These are phyloP conservation scores for Myotis daubentonii DNA, from an alignment of 2,797 vertebrate species.

Conservation along the genomic window DNA sequence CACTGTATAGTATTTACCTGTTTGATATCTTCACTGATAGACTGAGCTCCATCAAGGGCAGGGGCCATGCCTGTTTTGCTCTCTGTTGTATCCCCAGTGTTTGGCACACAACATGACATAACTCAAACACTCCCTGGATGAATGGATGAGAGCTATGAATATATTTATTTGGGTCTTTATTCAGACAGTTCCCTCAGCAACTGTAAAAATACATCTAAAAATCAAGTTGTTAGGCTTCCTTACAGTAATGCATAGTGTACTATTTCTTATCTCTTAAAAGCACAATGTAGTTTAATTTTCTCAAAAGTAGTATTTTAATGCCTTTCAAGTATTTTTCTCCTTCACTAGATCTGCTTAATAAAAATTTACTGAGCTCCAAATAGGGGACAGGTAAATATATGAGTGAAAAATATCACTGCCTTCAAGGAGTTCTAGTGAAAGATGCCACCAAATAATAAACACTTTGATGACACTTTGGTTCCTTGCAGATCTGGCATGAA, in stretches of 20 bases:
- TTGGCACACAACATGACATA: neutral
- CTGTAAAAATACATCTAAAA: neutral
- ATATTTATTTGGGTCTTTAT: slow-evolving; percentile 1
- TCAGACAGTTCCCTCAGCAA: neutral
- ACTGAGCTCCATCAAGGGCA: neutral
- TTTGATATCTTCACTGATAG: neutral
- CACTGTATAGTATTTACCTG: neutral
- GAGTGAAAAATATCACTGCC: neutral
- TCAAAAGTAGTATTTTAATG: neutral
- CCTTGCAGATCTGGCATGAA: neutral
- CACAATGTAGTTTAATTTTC: neutral
- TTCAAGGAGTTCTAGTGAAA: slow-evolving; percentile 1
- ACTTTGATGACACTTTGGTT: neutral
- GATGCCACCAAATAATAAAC: neutral
- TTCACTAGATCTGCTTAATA: slow-evolving; percentile 4
- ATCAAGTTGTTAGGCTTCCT: neutral
- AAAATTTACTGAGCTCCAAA: neutral
- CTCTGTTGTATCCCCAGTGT: neutral
- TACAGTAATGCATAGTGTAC: neutral
- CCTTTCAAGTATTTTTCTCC: neutral
- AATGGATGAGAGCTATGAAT: neutral
- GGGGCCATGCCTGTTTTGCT: neutral
- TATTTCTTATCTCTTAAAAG: neutral
- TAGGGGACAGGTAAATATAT: neutral
- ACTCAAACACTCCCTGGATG: neutral